Base-by-base conservation (phyloP, 2,888 invertebrate species). In the Eupithecia centaureata region DNA sequence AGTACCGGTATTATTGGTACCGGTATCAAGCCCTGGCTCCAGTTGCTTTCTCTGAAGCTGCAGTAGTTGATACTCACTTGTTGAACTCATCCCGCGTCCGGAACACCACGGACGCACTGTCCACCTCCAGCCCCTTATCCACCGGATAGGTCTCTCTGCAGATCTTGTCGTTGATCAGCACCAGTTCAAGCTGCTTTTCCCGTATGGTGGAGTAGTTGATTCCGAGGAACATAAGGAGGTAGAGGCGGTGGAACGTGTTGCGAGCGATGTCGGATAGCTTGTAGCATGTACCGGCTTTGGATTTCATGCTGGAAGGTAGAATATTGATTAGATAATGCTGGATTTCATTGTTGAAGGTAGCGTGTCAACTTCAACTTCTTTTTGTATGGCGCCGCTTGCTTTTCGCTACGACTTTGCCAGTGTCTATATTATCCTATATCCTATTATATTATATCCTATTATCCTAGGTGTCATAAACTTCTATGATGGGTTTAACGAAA, bases 151-250 rank as follows among this genome's bases (percentile, higher is more conserved):
- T 86, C 71, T 93, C 92, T 15, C 75, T 79, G 1, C 82, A 79
- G 15, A 77, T 80, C 75, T 89, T 90, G 63, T 90, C 86, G 71
- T 89, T 78, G 0, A 93, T 77, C 3, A 92, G 82, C 32, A 83
- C 78, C 0, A 89, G 73, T 70, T 93, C 93, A 15, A 94, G 77
- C 27, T 79, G 86, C 63, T 88, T 90, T 0, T 93, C 91, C 63
- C 89, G 82, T 58, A 94, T 86, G 1, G 86, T 72, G 15, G 75
- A 82, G 51, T 85, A 87, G 70, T 90, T 82, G 12, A 90, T 87
- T 2, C 94, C 94, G 5, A 94, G 80, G 72, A 92, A 93, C 87
- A 91, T 92, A 1, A 94, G 77, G 4, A 88, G 68, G 71, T 93
- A 86, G 22, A 94, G 76, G 52, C 86, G 86, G 63, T 89, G 74